Evolutionary conservation across 2,113 vertebrate genomes (phyloP).

Genomic region (Willisornis vidua): DNA sequence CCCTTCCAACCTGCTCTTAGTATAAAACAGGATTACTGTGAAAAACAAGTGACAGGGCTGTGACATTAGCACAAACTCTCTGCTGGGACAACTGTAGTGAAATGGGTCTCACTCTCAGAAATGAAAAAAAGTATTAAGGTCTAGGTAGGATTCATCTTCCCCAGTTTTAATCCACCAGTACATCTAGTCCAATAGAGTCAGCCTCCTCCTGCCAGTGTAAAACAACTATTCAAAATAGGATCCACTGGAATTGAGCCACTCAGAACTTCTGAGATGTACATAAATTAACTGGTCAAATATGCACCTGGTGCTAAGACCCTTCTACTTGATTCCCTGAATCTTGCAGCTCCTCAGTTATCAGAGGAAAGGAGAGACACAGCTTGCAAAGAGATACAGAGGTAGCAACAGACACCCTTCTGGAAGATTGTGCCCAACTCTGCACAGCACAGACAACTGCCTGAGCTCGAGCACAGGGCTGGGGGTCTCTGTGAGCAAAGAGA

Average conservation of each 20-base stretch:
- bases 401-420: not conserved
- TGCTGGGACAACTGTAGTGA: not conserved
- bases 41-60: not conserved
- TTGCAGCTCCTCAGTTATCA: not conserved
- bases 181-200: not conserved
- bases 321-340: not conserved
- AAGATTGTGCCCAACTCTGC: not conserved
- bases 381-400: not conserved
- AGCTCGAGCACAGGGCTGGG: not conserved
- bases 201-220: not conserved
- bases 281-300: not conserved
- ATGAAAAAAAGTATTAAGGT: not conserved
- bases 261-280: not conserved
- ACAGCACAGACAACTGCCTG: not conserved
- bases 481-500: accelerated
- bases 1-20: not conserved
- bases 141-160: not conserved
- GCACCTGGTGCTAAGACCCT: not conserved
- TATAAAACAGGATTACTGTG: not conserved
- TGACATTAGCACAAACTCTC: not conserved
- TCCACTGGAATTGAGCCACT: not conserved
- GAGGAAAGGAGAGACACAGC: not conserved
- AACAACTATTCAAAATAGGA: not conserved
- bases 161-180: not conserved
- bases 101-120: not conserved